Evolutionary conservation across 2,797 vertebrate genomes (phyloP).

Genomic region (Amniataba percoides): DNA sequence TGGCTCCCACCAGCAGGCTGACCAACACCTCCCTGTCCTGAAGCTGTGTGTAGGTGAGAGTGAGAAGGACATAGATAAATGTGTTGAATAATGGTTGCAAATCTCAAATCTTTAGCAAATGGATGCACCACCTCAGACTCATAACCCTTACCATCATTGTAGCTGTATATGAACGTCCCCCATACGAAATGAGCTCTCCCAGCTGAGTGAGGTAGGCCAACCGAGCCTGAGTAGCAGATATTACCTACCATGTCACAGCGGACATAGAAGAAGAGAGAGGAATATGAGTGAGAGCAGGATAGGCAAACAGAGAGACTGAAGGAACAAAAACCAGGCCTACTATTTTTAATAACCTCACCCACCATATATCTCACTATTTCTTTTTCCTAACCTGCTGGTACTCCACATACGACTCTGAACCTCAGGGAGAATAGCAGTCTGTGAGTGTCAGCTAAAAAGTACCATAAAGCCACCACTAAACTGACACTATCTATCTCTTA

Average conservation of each 20-base stretch:
- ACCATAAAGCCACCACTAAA: constrained; percentile 37
- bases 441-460: constrained; percentile 43
- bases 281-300: constrained; percentile 22
- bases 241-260: constrained; percentile 81
- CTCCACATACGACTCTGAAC: constrained; percentile 28
- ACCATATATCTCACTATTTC: constrained; percentile 33
- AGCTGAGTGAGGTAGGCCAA: constrained; percentile 97
- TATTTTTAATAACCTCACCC: constrained; percentile 36
- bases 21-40: constrained; percentile 96
- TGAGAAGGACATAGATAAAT: neutral
- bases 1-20: constrained; percentile 93
- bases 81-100: neutral
- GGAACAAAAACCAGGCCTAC: neutral
- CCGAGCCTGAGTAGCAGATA: constrained; percentile 91
- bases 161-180: constrained; percentile 93
- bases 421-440: constrained; percentile 37
- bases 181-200: constrained; percentile 96
- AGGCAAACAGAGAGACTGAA: neutral
- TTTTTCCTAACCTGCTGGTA: constrained; percentile 30
- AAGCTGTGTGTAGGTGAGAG: constrained; percentile 81
- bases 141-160: constrained; percentile 92
- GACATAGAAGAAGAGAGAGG: constrained; percentile 10
- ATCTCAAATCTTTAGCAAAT: constrained; percentile 3
- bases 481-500: constrained; percentile 31
- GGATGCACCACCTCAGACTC: neutral